Base-by-base conservation (phyloP, 2,113 vertebrate genomes). In the Fulica atra region DNA sequence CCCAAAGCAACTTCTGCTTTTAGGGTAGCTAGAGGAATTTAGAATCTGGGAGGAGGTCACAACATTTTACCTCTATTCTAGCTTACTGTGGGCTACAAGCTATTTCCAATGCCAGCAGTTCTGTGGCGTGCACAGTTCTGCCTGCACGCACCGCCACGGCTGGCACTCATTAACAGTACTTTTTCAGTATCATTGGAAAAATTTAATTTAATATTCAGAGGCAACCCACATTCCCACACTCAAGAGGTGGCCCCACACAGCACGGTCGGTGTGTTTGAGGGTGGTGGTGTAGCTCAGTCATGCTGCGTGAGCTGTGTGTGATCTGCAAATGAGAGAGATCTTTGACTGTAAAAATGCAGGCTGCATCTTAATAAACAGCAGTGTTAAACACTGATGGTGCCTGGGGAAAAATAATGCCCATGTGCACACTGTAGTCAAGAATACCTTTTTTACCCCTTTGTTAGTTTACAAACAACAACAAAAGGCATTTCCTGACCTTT, bases 131-230 rank as follows among this genome's bases (percentile, higher is more conserved):
- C 42, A 13, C 61, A 83, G 81, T 78, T 86, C 60, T n/a, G 64
- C 31, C 11, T 14, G 57, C 33, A 29, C 17, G 65, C 57, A 50
- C 25, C 50, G 31, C 59, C 72, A 7, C 90, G 60, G 51, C 3
- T 95, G 92, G 88, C 92, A 69, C 53, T 13, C 46, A 68, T 86
- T 9, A 81, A 91, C 65, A 10, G 61, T 3, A n/a, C 57, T 94
- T 88, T 85, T 96, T 91, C 92, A 89, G 83, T 26, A 70, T 94
- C 81, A 72, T 89, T 7, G 19, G 85, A 90, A 96, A 95, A 94
- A 92, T 57, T 46, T 18, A 44, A 59, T 78, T 64, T 83, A 90
- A 81, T 90, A 74, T 61, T 38, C 80, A 29, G 19, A 19, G 85
- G 60, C 88, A 94, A 33, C 71, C 76, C 86, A 86, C 81, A 68